phyloP scores from a whole-genome alignment of 2,888 invertebrate species.

The Lydus trimaculatus region DNA sequence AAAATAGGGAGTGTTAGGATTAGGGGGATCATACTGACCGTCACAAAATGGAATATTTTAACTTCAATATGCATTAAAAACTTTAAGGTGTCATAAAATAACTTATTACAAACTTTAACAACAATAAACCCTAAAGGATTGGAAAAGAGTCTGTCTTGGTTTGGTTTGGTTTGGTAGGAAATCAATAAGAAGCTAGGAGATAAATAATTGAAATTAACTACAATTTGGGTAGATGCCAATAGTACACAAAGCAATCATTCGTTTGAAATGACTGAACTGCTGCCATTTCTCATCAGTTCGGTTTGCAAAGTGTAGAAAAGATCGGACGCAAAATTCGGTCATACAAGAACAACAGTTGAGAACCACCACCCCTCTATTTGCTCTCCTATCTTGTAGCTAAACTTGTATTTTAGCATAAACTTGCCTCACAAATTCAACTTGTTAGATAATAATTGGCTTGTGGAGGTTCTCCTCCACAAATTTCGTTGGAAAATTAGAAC shows the following conservation, averaged over 20 bases:
- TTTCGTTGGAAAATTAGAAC: background rate
- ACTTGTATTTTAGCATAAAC: constrained; percentile 19
- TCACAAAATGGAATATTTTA: background rate
- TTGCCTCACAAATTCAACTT: constrained; percentile 18
- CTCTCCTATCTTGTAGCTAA: background rate
- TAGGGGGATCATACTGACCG: background rate
- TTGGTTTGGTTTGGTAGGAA: background rate
- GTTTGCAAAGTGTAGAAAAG: background rate
- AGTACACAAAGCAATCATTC: background rate
- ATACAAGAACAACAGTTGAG: background rate
- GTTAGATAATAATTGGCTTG: constrained; percentile 27
- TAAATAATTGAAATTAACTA: constrained; percentile 6
- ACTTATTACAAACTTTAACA: background rate
- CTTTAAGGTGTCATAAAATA: background rate
- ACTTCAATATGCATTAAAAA: background rate
- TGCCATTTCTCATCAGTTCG: background rate
- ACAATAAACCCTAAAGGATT: background rate
- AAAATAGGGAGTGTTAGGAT: background rate
- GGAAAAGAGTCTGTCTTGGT: background rate
- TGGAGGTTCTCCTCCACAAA: constrained; percentile 11
- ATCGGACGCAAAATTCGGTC: background rate
- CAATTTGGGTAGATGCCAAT: constrained; percentile 1
- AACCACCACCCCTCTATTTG: too few species aligned
- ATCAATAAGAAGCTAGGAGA: background rate
- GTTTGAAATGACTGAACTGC: background rate